Base-by-base conservation (phyloP, 2,888 invertebrate genomes). In the Tachina fera region DNA sequence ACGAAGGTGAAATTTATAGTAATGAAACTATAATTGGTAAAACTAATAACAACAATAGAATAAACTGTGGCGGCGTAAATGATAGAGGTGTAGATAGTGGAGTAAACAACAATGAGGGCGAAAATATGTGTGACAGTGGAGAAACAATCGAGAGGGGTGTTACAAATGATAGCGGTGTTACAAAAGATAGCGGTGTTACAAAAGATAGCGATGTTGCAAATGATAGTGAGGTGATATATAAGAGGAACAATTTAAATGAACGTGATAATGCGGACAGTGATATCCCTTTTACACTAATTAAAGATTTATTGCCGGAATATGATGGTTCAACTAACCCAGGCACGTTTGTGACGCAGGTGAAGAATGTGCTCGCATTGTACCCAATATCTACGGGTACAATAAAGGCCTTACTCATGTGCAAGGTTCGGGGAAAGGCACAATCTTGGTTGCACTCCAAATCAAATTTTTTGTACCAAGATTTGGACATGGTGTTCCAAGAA, bases 391-490 rank as follows among this genome's bases (percentile, higher is more conserved):
- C 39, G 6, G 65, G 6, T 9, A 74, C 80, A 14, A 43, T 74
- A 0, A 80, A 68, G 22, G 60, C 65, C 0, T 31, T 74, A n/a
- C 45, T 79, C 3, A 58, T 72, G 72, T 41, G 49, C 0, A 80
- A 80, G 10, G 39, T 74, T 1, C 56, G 39, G 6, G 72, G 58
- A n/a, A 80, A 72, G 10, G 86, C 56, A 39, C 87, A 86, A 31
- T 11, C 14, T 9, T 87, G 84, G 83, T 39, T 87, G 16, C 77
- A 82, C 41, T 72, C 79, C 0, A 83, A 83, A 19, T 71, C 87
- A 2, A 81, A 82, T 51, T 87, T 71, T 53, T 58, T 82, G 3
- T 19, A 71, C 11, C 70, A 83, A 51, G 58, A 63, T 47, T 67
- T 87, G 1, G 56, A 83, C 13, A 19, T 45, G n/a, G 14, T 87